Evolutionary conservation across 1,140 invertebrate genomes (phyloP).

Genomic region (Caligus rogercresseyi): DNA sequence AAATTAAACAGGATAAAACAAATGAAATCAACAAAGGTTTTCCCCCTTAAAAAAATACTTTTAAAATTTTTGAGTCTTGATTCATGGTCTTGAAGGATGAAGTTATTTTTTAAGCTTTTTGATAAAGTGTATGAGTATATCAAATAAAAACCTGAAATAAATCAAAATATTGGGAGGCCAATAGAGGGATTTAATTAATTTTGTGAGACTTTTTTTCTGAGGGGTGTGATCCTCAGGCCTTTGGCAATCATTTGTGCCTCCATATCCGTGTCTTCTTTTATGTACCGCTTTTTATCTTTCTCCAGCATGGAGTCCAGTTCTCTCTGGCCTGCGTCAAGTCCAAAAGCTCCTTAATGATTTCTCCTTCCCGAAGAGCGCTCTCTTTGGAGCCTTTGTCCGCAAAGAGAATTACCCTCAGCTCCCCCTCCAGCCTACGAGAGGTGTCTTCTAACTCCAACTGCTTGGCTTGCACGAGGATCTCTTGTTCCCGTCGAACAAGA

Average conservation of each 20-base stretch:
- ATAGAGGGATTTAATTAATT: too few relatives aligned
- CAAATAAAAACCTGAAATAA: too few relatives aligned
- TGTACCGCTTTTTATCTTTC: constrained; percentile 52
- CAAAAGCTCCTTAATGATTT: constrained; percentile 59
- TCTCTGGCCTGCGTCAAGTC: constrained; percentile 61
- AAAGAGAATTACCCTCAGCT: constrained; percentile 48
- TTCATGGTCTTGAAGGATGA: too few relatives aligned
- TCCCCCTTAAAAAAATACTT: too few relatives aligned
- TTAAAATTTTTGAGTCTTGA: too few relatives aligned
- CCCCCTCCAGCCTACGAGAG: constrained; percentile 54
- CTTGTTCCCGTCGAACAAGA: constrained; percentile 55
- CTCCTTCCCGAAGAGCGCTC: constrained; percentile 51
- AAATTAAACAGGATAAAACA: too few relatives aligned
- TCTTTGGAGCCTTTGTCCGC: constrained; percentile 43
- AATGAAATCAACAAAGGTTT: too few relatives aligned
- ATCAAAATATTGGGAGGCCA: too few relatives aligned
- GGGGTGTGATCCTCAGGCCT: constrained; percentile 12
- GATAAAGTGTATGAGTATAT: too few relatives aligned
- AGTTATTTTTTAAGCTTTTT: too few relatives aligned
- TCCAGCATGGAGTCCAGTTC: constrained; percentile 46
- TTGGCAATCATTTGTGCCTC: constrained; percentile 18
- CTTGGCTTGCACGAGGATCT: constrained; percentile 55
- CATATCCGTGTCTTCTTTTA: constrained; percentile 20
- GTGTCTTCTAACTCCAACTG: constrained; percentile 67
- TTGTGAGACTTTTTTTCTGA: too few relatives aligned